These are phyloP conservation scores for Dreissena polymorpha DNA, from an alignment of 1,140 invertebrate genomes.

Conservation along the genomic window DNA sequence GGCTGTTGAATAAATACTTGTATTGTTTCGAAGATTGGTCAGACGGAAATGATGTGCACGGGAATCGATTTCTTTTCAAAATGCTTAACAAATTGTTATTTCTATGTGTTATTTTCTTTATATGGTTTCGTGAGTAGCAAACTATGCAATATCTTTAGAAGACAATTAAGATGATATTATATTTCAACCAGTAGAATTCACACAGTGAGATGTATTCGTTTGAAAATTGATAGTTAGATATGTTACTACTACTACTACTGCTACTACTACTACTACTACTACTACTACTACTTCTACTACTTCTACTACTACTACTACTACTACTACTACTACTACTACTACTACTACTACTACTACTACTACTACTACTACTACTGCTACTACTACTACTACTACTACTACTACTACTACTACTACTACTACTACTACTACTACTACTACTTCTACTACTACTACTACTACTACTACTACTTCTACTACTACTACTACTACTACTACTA, in stretches of 20 bases:
- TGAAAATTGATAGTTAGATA: too few species aligned
- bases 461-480: constrained; percentile 51
- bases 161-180: too few species aligned
- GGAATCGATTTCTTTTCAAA: too few species aligned
- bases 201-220: too few species aligned
- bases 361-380: constrained; percentile 40
- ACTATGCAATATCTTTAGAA: too few species aligned
- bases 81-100: too few species aligned
- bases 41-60: too few species aligned
- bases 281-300: constrained; percentile 3
- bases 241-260: neutral
- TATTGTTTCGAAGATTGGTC: too few species aligned
- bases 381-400: constrained; percentile 41
- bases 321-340: constrained; percentile 52
- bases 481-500: constrained; percentile 48
- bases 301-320: constrained; percentile 49
- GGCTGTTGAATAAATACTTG: too few species aligned
- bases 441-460: constrained; percentile 49
- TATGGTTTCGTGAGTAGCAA: too few species aligned
- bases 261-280: constrained; percentile 48
- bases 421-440: constrained; percentile 53
- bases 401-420: constrained; percentile 42
- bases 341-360: constrained; percentile 46
- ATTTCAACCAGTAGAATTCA: too few species aligned
- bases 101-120: too few species aligned